These are phyloP conservation scores for Heterocephalus glaber DNA, from an alignment of 2,113 vertebrate genomes.

Conservation along the genomic window DNA sequence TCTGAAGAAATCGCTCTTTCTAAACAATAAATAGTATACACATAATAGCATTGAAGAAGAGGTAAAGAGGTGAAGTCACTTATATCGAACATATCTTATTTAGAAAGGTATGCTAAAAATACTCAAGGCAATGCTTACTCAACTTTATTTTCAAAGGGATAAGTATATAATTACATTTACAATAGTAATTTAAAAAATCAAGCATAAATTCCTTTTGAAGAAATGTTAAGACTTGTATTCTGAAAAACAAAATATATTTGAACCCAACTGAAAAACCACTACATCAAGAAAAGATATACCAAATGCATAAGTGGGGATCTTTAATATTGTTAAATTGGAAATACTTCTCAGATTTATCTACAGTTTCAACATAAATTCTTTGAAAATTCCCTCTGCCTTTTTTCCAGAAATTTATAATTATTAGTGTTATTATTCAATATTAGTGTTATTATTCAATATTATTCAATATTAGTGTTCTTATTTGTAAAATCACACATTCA, in stretches of 20 bases:
- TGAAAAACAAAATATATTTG: background rate
- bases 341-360: background rate
- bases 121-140: slow-evolving; percentile 15
- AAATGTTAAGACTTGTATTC: background rate
- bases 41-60: background rate
- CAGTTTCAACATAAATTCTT: background rate
- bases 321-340: background rate
- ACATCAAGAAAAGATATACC: background rate
- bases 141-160: background rate
- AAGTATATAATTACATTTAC: background rate
- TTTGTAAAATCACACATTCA: background rate
- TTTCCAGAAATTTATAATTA: background rate
- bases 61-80: background rate
- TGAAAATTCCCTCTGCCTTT: background rate
- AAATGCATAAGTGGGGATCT: background rate
- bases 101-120: background rate
- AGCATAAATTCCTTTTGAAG: background rate
- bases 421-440: background rate
- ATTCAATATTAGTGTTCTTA: background rate
- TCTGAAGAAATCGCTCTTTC: background rate
- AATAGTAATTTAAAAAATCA: background rate
- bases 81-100: background rate
- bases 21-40: background rate
- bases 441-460: too few relatives aligned
- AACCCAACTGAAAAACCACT: background rate